Evolutionary conservation across 2,888 invertebrate species (phyloP), one percentile per base, ranked within the genome.

Genomic region (Temnothorax ravouxi): DNA sequence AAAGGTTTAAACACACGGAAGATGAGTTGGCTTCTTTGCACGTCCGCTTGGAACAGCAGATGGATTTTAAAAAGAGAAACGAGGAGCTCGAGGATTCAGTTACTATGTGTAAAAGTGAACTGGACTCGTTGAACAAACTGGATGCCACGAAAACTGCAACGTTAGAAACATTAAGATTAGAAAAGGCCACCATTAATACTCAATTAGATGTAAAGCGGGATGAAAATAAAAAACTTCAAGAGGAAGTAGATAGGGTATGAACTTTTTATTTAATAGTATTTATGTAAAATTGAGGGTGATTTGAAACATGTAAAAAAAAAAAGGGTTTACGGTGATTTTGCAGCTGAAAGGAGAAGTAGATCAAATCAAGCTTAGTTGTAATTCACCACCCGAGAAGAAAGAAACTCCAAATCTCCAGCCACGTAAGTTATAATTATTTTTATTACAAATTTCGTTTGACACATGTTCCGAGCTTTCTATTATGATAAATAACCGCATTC

Each of bases 41-140:
- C 38, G 93, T 94, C 8, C 92, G 92, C 64, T 82, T 93, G 15
- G 93, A 94, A 3, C 92, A 94, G 74, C 91, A 92, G 54, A 82
- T 81, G 18, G 90, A 92, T 9, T 15, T 91, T 4, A 91, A 92
- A 81, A 93, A 91, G 56, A 91, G 88, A 25, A 91, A 91, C 18
- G 90, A 92, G 1, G 91, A 93, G 41, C 67, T 92, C 1, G 90
- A 93, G 18, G 92, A 94, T n/a, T 88, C 89, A n/a, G n/a, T 93
- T 3, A 90, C 90, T 3, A 90, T 91, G 8, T 95, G 94, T 72
- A 94, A 92, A 71, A 91, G 88, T 80, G 93, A 95, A 83, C 75
- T 95, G 29, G 93, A 95, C 41, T 94, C 93, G 0, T 85, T 93
- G 66, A 93, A 91, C 13, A 91, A 91, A 83, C 34, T 93, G 29